Evolutionary conservation across 2,888 invertebrate genomes (phyloP).

Genomic region (Campoplex nolae): DNA sequence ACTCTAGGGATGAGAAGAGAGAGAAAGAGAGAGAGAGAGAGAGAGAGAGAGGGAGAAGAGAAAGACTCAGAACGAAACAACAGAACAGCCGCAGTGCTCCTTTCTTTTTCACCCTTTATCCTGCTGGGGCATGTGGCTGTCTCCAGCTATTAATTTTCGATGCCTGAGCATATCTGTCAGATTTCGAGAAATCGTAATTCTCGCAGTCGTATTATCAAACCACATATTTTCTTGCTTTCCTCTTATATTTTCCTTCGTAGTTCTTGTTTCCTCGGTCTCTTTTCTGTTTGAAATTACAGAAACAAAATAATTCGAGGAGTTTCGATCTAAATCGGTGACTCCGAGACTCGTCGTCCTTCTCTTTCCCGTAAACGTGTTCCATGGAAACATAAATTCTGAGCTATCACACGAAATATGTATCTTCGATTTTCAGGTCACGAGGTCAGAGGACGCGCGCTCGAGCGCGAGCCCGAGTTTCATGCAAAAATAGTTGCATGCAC

Average conservation of each 20-base stretch:
- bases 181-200: not conserved
- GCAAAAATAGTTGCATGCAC: slow-evolving; percentile 9
- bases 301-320: not conserved
- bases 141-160: slow-evolving; percentile 4
- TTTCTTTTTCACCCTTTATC: slow-evolving; percentile 35
- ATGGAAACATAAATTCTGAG: slow-evolving; percentile 61
- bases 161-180: not conserved
- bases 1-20: slow-evolving; percentile 39
- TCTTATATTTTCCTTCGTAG: not conserved
- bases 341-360: not conserved
- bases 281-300: not conserved
- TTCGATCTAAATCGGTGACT: not conserved
- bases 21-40: not conserved
- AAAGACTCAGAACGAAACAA: slow-evolving; percentile 51
- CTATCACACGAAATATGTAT: slow-evolving; percentile 45
- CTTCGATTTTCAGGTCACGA: slow-evolving; percentile 59
- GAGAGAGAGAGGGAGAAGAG: slow-evolving; percentile 17
- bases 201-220: not conserved
- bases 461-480: not conserved
- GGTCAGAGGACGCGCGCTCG: slow-evolving; percentile 14
- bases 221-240: too few species aligned
- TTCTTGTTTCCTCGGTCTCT: too few species aligned
- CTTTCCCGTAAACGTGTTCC: slow-evolving; percentile 6
- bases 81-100: slow-evolving; percentile 35
- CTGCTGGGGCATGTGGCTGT: slow-evolving; percentile 24